Base-by-base conservation (phyloP, 2,888 invertebrate genomes). In the Apotomis betuletana region DNA sequence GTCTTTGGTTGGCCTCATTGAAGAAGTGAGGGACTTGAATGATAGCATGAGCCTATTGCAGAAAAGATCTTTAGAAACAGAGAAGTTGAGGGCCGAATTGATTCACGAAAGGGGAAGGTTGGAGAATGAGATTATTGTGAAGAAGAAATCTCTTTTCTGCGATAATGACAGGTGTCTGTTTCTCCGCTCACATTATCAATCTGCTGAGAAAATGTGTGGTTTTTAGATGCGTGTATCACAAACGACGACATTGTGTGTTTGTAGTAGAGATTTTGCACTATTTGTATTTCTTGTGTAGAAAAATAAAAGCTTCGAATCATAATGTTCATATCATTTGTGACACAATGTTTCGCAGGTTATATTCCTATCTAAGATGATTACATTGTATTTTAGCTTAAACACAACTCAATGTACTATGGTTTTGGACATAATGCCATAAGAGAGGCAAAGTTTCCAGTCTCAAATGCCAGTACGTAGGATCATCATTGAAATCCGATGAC, bases 61-160 rank as follows among this genome's bases (percentile, higher is more conserved):
- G 46, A 82, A 84, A 54, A 82, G 93, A n/a, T 85, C 86, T 44
- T 75, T 90, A 70, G 86, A 91, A 73, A 92, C 92, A 0, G 87
- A 91, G 76, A 89, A 89, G 58, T 70, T 92, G 74, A 84, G 91
- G 70, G 90, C 90, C 0, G 84, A 90, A 15, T 78, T 93, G 79
- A 91, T 92, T 58, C 91, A 90, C 38, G 92, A 93, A 72, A 83
- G 92, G 15, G 87, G 88, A 0, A 74, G 83, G 74, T 69, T 93
- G 69, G 93, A 92, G 76, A 92, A 91, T 74, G 93, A 93, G 78
- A 90, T 93, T 5, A 89, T 86, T 3, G 91, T 93, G 8, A 93
- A 93, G 80, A 91, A 89, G 75, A 93, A 92, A 74, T 86, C 91
- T 0, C 74, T 92, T 71, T 87, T 88, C 73, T 78, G 92, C 9